Evolutionary conservation across 37 sponge, comb jelly and placozoan species (phyloP), one percentile per base, ranked within the genome.

Genomic region (Crambe crambe): DNA sequence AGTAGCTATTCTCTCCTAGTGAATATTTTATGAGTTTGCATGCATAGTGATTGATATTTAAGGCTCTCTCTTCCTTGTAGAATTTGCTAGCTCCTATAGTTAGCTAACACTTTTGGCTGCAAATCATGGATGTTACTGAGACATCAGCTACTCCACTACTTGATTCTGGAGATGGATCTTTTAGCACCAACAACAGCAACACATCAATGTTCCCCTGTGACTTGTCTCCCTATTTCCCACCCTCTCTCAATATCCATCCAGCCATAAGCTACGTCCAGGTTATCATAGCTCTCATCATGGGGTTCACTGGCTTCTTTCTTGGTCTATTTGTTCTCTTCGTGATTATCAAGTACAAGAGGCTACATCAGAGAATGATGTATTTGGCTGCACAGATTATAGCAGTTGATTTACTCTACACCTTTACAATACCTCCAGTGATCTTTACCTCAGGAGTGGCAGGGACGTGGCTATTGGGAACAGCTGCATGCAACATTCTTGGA

Each of bases 361-460:
- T 70, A 3, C 71, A 70, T 22, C 71, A 70, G 71, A 38, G 42
- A 21, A 6, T 37, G 31, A 30, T 70, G 43, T 70, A 70, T 70
- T 26, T 70, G n/a, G 35, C 71, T 40, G 3, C 39, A 42, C 71
- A 70, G 71, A 70, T 70, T 23, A 41, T 41, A 40, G 9, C 39
- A 22, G 71, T 42, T 2, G 43, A 70, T 38, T 22, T 70, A 22
- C 42, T 70, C 42, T 70, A 42, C 27, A 22, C 35, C 2, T 1
- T 70, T 3, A 9, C 37, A 3, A 42, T 70, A 32, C 71, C 43
- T 70, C 37, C 71, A 40, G n/a, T 35, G 8, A 40, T 70, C 9
- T 40, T 70, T 17, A n/a, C 27, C 21, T 42, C 71, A 2, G 37
- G 26, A 17, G 39, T 40, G 2, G 1, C 22, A 21, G 43, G 71